Base-by-base conservation (phyloP, 2,113 vertebrate genomes). In the Chelonoidis abingdonii region DNA sequence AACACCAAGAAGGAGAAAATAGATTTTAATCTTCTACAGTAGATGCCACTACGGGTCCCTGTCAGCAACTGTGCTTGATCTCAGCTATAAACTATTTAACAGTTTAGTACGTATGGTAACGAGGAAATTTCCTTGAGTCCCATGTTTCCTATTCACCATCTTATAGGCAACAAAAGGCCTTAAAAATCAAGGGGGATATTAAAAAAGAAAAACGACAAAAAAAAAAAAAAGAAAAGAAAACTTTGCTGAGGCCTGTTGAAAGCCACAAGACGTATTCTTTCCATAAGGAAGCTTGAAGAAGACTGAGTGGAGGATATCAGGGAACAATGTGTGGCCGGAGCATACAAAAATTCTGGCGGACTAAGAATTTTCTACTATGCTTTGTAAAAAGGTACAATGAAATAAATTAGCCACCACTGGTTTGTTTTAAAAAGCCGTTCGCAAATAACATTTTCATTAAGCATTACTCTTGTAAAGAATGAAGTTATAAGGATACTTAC, bases 401-500 rank as follows among this genome's bases (percentile, higher is more conserved):
- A 83, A 31, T 8, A 56, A 80, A 89, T 29, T 0, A 89, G 17
- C 29, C 22, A 87, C 24, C 8, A 35, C 25, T 41, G 72, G 79
- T 62, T 75, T 90, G 62, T n/a, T 91, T 91, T 41, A 91, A 87
- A 29, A 35, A 83, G 69, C 49, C 88, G 12, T 89, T 72, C 69
- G 49, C 75, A 41, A 83, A 81, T 52, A 7, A 49, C 65, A 89
- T 38, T 54, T 12, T 83, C 24, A 87, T 47, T 57, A 35, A 5
- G 4, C 10, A 89, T n/a, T 84, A 92, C 75, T 83, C 53, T 29
- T 93, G 90, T 85, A 97, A 86, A 75, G 25, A 95, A 3, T 4
- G 24, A 93, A 79, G 87, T 25, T 75, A 49, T 81, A 41, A 7
- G 78, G 96, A 88, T 97, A 98, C 99, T 99, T 98, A 99, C 99